Evolutionary conservation across 2,888 invertebrate species (phyloP), one percentile per base, ranked within the genome.

Genomic region (Perithous albicinctus): DNA sequence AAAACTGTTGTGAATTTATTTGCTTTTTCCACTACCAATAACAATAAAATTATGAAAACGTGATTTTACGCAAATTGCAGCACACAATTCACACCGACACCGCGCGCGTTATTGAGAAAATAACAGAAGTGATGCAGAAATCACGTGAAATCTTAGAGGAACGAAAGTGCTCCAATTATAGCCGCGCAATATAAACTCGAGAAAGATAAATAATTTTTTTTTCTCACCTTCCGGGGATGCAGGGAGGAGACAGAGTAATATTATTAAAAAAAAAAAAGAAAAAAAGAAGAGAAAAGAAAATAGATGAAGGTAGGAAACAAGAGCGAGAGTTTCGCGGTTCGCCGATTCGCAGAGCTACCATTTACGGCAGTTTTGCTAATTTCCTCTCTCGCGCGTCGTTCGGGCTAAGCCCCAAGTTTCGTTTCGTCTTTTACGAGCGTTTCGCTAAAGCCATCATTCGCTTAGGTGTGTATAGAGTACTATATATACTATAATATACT

Each of bases 361-460:
- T 89, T 90, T 88, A 87, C 86, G 84, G 86, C 84, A 85, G 83
- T 86, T 87, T 82, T 85, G 81, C 85, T 86, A 86, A 90, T 89
- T 90, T 87, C 85, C 84, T 85, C 84, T 85, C 85, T 69, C 67
- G 46, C 61, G 67, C 46, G 51, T 48, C 23, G 63, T 32, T 32
- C n/a, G n/a, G 38, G 35, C 35, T n/a, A 23, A 48, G 20, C 46
- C 63, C 35, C 3, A 35, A 38, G 66, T 78, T 70, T 48, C 61
- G 77, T 80, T 80, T 73, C 67, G 72, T 61, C 66, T 84, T 84
- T 82, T 80, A 80, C 82, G 82, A 78, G 41, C 74, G 59, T n/a
- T 74, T 74, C 35, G 74, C 69, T 69, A 5, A 41, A 59, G 56
- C 20, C 64, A 70, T 70, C 76, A 72, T 76, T 79, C 82, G 56